Evolutionary conservation across 2,888 invertebrate genomes (phyloP).

Genomic region (Ophion costatus): DNA sequence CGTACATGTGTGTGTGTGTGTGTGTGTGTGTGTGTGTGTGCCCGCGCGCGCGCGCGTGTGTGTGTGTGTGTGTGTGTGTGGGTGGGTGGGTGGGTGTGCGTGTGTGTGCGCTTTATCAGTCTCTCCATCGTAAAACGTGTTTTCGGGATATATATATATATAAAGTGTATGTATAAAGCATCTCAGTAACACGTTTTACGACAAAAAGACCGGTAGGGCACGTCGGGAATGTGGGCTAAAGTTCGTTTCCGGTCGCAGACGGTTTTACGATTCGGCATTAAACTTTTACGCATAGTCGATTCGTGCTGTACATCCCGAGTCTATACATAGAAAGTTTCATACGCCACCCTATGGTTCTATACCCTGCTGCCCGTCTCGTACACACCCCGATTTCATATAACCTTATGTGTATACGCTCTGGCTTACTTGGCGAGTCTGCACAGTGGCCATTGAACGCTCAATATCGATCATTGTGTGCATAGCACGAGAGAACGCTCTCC

Average conservation of each 20-base stretch:
- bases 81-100: too few relatives aligned
- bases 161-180: conserved; percentile 2
- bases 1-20: too few relatives aligned
- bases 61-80: too few relatives aligned
- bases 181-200: conserved; percentile 56
- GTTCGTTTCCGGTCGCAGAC: conserved; percentile 71
- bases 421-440: neutral
- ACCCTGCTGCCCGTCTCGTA: conserved; percentile 4
- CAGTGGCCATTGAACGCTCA: conserved; percentile 16
- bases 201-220: conserved; percentile 34
- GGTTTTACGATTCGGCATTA: conserved; percentile 72
- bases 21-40: too few relatives aligned
- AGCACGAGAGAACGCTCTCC: neutral
- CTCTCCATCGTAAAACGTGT: too few relatives aligned
- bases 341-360: conserved; percentile 7
- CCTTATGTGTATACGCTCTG: conserved; percentile 11
- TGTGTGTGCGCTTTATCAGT: too few relatives aligned
- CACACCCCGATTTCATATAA: conserved; percentile 26
- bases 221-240: conserved; percentile 71
- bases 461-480: conserved; percentile 33
- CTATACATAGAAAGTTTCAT: conserved; percentile 43
- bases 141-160: too few relatives aligned
- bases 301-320: conserved; percentile 40
- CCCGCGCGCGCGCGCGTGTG: too few relatives aligned
- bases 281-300: conserved; percentile 68